These are phyloP conservation scores for Ypsolopha sequella DNA, from an alignment of 2,888 invertebrate genomes.

Conservation along the genomic window DNA sequence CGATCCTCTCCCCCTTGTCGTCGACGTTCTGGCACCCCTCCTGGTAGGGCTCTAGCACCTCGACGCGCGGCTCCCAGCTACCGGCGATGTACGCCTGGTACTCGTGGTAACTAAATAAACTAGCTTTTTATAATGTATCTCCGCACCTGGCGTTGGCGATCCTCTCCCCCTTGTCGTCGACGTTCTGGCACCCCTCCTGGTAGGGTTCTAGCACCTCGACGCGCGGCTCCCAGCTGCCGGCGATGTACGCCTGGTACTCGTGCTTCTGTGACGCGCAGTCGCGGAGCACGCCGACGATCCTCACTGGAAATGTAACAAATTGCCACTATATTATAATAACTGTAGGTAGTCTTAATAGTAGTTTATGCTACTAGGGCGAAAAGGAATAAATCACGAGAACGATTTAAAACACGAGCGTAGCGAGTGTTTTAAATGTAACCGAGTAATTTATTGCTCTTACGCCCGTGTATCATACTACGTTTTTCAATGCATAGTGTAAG, in stretches of 20 bases:
- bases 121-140: not conserved
- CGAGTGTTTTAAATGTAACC: no score
- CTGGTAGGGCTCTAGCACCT: slow-evolving; percentile 77
- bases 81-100: slow-evolving; percentile 60
- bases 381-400: no score
- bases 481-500: no score
- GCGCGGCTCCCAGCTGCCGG: slow-evolving; percentile 75
- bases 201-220: slow-evolving; percentile 79
- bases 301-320: slow-evolving; percentile 54
- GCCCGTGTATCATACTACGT: no score
- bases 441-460: no score
- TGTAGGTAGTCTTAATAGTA: no score
- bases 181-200: slow-evolving; percentile 75
- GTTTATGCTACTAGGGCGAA: no score
- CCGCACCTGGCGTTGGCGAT: slow-evolving; percentile 66
- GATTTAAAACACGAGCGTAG: no score
- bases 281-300: slow-evolving; percentile 71
- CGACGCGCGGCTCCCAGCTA: slow-evolving; percentile 74
- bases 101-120: not conserved
- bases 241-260: slow-evolving; percentile 71
- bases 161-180: slow-evolving; percentile 74
- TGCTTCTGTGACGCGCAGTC: slow-evolving; percentile 83
- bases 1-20: slow-evolving; percentile 73
- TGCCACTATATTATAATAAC: no score
- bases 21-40: slow-evolving; percentile 77